phyloP scores from a whole-genome alignment of 2,888 invertebrate genomes.

The Macrosiphum euphorbiae region DNA sequence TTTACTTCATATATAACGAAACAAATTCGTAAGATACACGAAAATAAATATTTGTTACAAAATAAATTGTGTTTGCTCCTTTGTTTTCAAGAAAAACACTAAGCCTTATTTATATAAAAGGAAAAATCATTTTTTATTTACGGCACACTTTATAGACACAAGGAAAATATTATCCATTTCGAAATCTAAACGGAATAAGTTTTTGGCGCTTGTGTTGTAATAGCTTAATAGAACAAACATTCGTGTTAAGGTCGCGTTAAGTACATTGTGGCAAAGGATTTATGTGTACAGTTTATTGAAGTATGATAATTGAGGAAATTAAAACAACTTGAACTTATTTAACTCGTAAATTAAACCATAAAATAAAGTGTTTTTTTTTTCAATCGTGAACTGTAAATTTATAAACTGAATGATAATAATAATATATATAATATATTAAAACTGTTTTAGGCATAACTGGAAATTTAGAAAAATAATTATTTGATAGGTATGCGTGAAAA shows the following conservation, averaged over 20 bases:
- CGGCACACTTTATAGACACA: background rate
- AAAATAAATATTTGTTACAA: background rate
- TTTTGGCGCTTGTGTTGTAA: background rate
- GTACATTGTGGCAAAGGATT: background rate
- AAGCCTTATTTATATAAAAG: background rate
- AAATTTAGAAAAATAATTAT: background rate
- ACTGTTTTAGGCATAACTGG: background rate
- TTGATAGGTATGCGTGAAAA: background rate
- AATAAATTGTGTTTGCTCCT: background rate
- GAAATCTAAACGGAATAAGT: background rate
- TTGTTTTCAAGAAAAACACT: background rate
- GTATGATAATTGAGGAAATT: background rate
- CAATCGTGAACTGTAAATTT: background rate
- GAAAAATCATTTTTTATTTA: slow-evolving; percentile 9
- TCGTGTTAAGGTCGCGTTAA: background rate
- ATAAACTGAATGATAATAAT: background rate
- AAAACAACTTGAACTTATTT: background rate
- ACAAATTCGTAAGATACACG: background rate
- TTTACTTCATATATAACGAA: background rate
- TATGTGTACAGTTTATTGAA: background rate
- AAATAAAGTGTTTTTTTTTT: background rate
- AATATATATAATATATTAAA: background rate
- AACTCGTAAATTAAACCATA: background rate
- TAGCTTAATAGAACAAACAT: background rate
- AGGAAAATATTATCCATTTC: background rate